Evolutionary conservation across 2,113 vertebrate genomes (phyloP).

Genomic region (Heloderma charlesbogerti): DNA sequence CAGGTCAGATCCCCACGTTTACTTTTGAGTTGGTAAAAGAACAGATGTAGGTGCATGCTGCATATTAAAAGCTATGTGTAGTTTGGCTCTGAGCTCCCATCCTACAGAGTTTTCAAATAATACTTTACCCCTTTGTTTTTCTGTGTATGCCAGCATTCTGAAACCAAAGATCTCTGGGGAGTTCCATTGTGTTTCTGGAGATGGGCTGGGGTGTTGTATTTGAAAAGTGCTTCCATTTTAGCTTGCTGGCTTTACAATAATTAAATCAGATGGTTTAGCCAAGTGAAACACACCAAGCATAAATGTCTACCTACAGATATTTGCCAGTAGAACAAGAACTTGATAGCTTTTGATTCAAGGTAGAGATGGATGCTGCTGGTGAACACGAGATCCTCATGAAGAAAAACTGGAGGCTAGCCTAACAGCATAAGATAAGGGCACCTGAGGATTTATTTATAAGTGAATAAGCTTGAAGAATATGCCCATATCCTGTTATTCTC

Average conservation of each 20-base stretch:
- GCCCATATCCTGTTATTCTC: not conserved
- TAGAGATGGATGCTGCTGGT: not conserved
- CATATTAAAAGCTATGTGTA: not conserved
- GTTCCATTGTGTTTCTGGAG: not conserved
- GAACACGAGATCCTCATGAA: fast-evolving
- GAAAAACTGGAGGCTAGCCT: not conserved
- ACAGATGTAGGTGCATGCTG: not conserved
- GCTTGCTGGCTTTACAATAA: fast-evolving
- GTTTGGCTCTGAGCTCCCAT: not conserved
- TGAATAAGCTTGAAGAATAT: not conserved
- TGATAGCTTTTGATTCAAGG: not conserved
- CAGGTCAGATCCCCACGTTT: not conserved
- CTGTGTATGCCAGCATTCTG: not conserved
- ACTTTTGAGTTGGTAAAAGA: not conserved
- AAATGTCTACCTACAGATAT: fast-evolving
- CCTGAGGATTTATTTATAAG: not conserved
- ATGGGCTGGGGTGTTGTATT: not conserved
- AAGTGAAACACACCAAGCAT: not conserved
- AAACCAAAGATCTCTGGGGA: conserved; percentile 22
- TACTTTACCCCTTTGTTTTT: not conserved
- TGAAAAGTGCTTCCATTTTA: conserved; percentile 3
- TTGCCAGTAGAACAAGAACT: not conserved
- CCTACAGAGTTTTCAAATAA: conserved; percentile 9
- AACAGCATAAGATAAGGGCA: not conserved
- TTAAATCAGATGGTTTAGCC: not conserved